phyloP scores from a whole-genome alignment of 2,888 invertebrate genomes.

The Eumacrocentrus americanus region DNA sequence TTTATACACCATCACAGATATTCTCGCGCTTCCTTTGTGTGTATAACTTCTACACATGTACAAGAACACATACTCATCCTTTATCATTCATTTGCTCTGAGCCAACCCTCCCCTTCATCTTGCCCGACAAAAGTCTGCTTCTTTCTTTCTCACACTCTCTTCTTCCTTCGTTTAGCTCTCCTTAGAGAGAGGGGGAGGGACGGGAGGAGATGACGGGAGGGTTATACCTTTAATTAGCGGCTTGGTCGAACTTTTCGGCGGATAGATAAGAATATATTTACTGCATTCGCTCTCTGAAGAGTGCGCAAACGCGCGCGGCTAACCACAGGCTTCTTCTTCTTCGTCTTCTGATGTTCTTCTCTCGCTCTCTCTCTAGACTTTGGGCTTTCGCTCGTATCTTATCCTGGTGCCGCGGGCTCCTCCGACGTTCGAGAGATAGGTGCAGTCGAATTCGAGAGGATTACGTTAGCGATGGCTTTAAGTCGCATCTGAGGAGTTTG shows the following conservation, averaged over 20 bases:
- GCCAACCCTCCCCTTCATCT: too few relatives aligned
- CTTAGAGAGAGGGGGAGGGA: constrained; percentile 9
- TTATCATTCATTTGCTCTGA: constrained; percentile 26
- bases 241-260: constrained; percentile 54
- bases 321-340: constrained; percentile 25
- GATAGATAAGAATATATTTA: constrained; percentile 57
- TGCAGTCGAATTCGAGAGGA: background rate
- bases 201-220: constrained; percentile 34
- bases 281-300: too few relatives aligned
- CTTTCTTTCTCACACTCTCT: constrained; percentile 9
- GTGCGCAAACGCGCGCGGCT: constrained; percentile 25
- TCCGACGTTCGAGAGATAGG: constrained; percentile 7
- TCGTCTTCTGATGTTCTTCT: too few relatives aligned
- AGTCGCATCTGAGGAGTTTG: background rate
- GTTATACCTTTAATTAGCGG: constrained; percentile 56
- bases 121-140: constrained; percentile 1
- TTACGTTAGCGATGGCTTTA: background rate
- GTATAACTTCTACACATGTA: background rate
- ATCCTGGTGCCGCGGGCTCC: constrained; percentile 22
- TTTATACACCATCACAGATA: constrained; percentile 2
- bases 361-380: too few relatives aligned
- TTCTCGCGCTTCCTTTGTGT: constrained; percentile 4
- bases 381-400: constrained; percentile 29
- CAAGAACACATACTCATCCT: constrained; percentile 19
- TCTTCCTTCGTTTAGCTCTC: background rate